Conservation (phyloP, 1,140 invertebrate species). For the Trachelipus rathkii region DNA sequence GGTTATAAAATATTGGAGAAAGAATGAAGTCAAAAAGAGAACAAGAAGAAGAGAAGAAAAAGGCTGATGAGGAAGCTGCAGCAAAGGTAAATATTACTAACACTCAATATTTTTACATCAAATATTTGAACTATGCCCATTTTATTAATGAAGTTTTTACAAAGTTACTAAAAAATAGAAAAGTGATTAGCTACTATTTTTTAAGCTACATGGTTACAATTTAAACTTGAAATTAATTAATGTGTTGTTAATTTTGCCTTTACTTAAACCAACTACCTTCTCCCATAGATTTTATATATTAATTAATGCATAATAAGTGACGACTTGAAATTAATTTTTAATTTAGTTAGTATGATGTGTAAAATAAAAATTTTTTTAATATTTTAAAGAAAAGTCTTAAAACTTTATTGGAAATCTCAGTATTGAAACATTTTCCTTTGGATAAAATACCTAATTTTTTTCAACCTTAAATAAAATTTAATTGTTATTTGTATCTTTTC, state of each 20-base stretch:
- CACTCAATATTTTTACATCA: neutral
- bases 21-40: slow-evolving; percentile 39
- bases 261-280: no score
- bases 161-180: neutral
- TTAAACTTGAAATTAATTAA: no score
- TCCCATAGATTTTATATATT: no score
- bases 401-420: no score
- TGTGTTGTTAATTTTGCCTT: no score
- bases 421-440: no score
- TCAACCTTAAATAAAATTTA: neutral
- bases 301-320: no score
- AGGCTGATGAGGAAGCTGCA: slow-evolving; percentile 43
- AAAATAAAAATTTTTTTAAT: no score
- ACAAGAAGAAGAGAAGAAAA: slow-evolving; percentile 43
- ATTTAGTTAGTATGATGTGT: no score
- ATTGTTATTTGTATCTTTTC: slow-evolving; percentile 14
- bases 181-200: neutral
- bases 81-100: slow-evolving; percentile 33
- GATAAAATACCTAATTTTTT: no score
- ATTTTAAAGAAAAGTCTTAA: no score
- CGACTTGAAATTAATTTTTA: no score
- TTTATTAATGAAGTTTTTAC: neutral
- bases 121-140: neutral
- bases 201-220: neutral
- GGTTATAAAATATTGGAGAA: slow-evolving; percentile 25